Percentiles rank a stretch among this genome's conserved stretches.
phyloP scores from a whole-genome alignment of 2,888 invertebrate species.

The Dolomedes plantarius region DNA sequence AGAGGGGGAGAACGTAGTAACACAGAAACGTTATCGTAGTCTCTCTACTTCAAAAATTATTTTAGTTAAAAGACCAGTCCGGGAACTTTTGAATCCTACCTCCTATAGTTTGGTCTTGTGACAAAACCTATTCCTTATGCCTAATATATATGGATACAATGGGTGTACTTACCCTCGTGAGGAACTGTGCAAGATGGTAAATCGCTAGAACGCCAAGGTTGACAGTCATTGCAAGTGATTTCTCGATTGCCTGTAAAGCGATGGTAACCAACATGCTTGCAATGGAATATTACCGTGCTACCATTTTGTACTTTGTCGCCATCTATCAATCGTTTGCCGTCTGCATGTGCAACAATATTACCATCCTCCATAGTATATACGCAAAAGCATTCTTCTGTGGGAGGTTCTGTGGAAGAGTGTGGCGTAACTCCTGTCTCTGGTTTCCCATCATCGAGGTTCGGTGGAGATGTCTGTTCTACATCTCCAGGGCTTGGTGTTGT shows the following conservation, averaged over 20 bases:
- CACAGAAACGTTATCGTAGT: no score
- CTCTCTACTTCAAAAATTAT: no score
- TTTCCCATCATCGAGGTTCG: no score
- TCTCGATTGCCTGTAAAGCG: constrained; percentile 15
- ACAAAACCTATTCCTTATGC: no score
- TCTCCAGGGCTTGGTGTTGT: no score
- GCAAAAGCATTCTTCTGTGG: not conserved
- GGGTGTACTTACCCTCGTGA: not conserved
- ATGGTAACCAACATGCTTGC: constrained; percentile 8
- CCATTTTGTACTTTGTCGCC: constrained; percentile 16
- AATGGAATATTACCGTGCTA: constrained; percentile 22
- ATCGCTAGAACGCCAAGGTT: constrained; percentile 22
- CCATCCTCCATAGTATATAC: not conserved
- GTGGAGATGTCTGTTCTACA: no score
- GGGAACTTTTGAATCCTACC: no score
- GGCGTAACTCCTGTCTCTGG: no score
- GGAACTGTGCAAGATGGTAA: constrained; percentile 25
- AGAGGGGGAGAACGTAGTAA: no score
- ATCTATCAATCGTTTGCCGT: not conserved
- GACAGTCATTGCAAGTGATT: constrained; percentile 16
- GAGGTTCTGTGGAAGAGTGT: not conserved
- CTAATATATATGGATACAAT: no score
- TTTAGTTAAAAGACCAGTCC: no score
- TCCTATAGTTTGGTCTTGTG: no score
- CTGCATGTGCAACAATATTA: constrained; percentile 20